phyloP scores from a whole-genome alignment of 2,888 invertebrate species.

The Theretra japonica region DNA sequence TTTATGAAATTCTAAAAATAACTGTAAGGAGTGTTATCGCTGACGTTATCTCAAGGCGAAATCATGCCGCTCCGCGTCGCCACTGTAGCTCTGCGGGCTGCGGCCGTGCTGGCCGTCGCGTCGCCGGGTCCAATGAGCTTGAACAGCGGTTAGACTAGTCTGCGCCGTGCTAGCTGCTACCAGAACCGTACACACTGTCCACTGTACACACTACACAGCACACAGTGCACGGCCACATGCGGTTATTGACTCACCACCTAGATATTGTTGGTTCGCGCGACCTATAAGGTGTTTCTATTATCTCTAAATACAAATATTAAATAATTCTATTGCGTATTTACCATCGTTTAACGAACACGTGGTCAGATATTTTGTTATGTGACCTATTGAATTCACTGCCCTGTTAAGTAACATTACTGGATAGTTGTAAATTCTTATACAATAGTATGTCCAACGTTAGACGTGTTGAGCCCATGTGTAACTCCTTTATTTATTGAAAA shows the following conservation, averaged over 20 bases:
- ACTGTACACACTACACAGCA: too few relatives aligned
- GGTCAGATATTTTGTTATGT: not conserved
- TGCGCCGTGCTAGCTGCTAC: constrained; percentile 34
- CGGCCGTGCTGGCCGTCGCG: constrained; percentile 12
- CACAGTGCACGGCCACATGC: constrained; percentile 43
- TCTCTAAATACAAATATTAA: not conserved
- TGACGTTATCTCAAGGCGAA: constrained; percentile 80
- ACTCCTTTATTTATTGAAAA: too few relatives aligned
- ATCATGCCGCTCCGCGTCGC: constrained; percentile 54
- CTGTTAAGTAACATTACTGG: not conserved
- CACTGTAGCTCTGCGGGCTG: constrained; percentile 40
- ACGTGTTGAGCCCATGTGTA: too few relatives aligned
- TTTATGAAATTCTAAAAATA: constrained; percentile 81
- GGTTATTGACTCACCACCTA: constrained; percentile 50
- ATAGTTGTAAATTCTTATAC: too few relatives aligned
- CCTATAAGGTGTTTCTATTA: constrained; percentile 13
- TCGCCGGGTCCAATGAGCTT: not conserved
- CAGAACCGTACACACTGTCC: constrained; percentile 26
- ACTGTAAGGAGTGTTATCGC: constrained; percentile 73
- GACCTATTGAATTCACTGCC: not conserved
- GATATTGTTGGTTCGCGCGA: constrained; percentile 29
- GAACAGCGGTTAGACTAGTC: constrained; percentile 22
- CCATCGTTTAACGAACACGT: not conserved
- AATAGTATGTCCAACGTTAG: too few relatives aligned
- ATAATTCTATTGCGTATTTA: not conserved